Evolutionary conservation across 1,140 invertebrate genomes (phyloP), one percentile per base, ranked within the genome.

Genomic region (Leptopilina clavipes): DNA sequence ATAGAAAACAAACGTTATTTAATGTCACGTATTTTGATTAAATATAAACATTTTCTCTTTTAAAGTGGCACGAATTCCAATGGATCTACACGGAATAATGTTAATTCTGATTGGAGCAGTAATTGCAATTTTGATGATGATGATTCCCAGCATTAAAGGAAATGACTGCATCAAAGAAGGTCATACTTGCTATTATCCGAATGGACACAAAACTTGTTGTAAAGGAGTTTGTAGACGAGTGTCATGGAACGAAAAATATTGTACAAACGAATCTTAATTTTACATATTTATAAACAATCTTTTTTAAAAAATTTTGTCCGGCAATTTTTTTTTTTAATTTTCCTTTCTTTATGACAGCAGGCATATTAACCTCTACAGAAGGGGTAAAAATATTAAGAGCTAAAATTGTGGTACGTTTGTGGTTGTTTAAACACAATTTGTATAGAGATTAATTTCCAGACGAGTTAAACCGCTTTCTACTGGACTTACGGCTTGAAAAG

Each of bases 331-430:
- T 31, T 31, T 31, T 31, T 31, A 1, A 31, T 31, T 31, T 31
- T 31, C 5, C 25, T 31, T 5, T 31, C 25, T 31, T 65, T 65
- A 18, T 65, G 31, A 18, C 11, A 12, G 56, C 10, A 5, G 11
- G 5, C 19, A 65, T 22, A 65, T 7, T 65, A 22, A 40, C 37
- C 37, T 40, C 2, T 40, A 40, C 0, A 40, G 37, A 9, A 31
- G 19, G 12, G 56, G 56, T 65, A 65, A 31, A n/a, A 2, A 25
- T 65, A 65, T 65, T 65, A 65, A 59, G 22, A 65, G 19, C 14
- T 22, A 7, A 65, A 65, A 65, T 31, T 65, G 56, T 65, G 56
- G 56, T 31, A 65, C 1, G 56, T 65, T 65, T 19, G 56, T 65
- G 56, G 19, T 19, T 65, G 56, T 31, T 65, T 65, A 14, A 65